Percentiles rank a stretch among this genome's conserved stretches.
These are phyloP conservation scores for Halcyon chelicuti DNA, from an alignment of 2,797 vertebrate genomes.

Conservation along the genomic window DNA sequence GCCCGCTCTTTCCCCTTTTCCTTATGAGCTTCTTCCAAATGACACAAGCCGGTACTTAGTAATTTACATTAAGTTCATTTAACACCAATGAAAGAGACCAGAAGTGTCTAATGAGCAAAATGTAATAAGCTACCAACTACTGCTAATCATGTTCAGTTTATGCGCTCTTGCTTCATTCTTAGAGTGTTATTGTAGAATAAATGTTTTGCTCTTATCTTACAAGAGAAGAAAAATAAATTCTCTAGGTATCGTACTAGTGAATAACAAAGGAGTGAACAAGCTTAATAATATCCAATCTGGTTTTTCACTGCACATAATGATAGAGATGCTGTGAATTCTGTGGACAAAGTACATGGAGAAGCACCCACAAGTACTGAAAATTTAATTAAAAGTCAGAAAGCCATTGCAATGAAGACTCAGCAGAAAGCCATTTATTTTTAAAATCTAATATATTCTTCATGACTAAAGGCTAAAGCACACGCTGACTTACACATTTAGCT, in stretches of 20 bases:
- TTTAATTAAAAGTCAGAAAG: slow-evolving; percentile 97
- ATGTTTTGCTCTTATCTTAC: slow-evolving; percentile 73
- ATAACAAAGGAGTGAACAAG: slow-evolving; percentile 85
- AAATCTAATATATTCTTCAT: slow-evolving; percentile 95
- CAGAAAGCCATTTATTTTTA: slow-evolving; percentile 93
- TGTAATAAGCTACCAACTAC: slow-evolving; percentile 74
- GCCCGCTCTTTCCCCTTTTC: slow-evolving; percentile 57
- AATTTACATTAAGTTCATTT: slow-evolving; percentile 82
- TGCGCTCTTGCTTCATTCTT: slow-evolving; percentile 73
- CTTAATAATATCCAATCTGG: slow-evolving; percentile 81
- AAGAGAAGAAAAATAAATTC: slow-evolving; percentile 68
- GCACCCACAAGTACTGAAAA: slow-evolving; percentile 84
- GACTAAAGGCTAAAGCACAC: slow-evolving; percentile 89
- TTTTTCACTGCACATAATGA: slow-evolving; percentile 77
- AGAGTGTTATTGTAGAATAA: slow-evolving; percentile 69
- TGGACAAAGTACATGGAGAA: slow-evolving; percentile 80
- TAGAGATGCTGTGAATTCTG: slow-evolving; percentile 75
- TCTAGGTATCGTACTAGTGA: slow-evolving; percentile 66
- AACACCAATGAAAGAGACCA: slow-evolving; percentile 80
- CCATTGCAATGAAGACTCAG: slow-evolving; percentile 87
- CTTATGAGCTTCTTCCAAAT: slow-evolving; percentile 68
- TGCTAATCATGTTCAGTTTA: slow-evolving; percentile 77
- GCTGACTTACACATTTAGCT: slow-evolving; percentile 94
- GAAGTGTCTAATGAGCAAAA: slow-evolving; percentile 80
- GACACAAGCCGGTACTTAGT: slow-evolving; percentile 70